These are phyloP conservation scores for Rhodeus uyekii DNA, from an alignment of 2,797 vertebrate species.

Conservation along the genomic window DNA sequence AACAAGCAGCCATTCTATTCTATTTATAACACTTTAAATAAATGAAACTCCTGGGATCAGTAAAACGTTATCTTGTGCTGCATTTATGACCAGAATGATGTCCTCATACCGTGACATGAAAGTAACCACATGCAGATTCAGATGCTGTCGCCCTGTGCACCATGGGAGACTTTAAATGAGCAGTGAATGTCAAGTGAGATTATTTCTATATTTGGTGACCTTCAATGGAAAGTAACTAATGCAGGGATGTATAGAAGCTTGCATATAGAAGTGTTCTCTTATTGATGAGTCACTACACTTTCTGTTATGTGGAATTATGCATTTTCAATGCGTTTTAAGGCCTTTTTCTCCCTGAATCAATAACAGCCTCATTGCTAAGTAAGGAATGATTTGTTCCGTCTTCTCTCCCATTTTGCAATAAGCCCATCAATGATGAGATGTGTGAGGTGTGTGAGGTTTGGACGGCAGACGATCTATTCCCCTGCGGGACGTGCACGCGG, in stretches of 20 bases:
- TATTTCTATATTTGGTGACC: conserved; percentile 37
- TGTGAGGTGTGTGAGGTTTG: conserved; percentile 97
- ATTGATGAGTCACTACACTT: background rate
- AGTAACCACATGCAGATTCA: conserved; percentile 38
- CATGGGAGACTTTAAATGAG: conserved; percentile 17
- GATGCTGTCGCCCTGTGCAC: background rate
- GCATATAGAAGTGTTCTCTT: conserved; percentile 26
- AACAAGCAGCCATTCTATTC: background rate
- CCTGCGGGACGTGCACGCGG: conserved; percentile 88
- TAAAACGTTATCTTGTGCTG: background rate
- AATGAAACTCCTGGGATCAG: background rate
- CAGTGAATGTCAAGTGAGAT: conserved; percentile 33
- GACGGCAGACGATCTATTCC: conserved; percentile 93
- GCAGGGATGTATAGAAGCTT: conserved; percentile 33
- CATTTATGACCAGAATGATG: background rate
- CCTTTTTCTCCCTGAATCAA: background rate
- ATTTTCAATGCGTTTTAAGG: background rate
- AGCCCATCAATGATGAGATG: conserved; percentile 90
- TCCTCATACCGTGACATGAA: conserved; percentile 24
- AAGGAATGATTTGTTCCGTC: conserved; percentile 9
- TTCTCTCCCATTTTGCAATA: conserved; percentile 26
- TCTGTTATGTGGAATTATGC: conserved; percentile 1
- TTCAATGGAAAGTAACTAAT: conserved; percentile 28
- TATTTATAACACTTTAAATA: background rate
- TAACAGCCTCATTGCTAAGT: background rate